A percentile compares a stretch with the other conserved stretches of the same genome.
Conservation (phyloP, 2,888 invertebrate species). For the Drosophila tanythrix region DNA sequence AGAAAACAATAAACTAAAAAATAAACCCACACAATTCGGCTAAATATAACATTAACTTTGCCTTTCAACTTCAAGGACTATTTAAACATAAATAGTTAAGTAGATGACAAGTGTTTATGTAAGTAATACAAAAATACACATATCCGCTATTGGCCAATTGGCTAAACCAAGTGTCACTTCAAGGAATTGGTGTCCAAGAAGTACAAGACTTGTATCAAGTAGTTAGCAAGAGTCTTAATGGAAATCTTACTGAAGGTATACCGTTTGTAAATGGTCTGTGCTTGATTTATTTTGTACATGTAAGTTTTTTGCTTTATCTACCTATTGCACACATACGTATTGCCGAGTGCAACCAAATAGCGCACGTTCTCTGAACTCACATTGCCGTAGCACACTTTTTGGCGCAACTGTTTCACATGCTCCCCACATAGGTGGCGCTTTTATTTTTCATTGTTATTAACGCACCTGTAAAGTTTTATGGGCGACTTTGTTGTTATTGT, state of each 20-base stretch:
- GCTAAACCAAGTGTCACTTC: background rate
- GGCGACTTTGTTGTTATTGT: constrained; percentile 9
- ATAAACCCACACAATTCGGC: background rate
- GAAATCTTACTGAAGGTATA: background rate
- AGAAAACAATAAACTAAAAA: constrained; percentile 1
- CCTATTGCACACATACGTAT: background rate
- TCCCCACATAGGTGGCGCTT: constrained; percentile 45
- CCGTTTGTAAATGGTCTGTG: background rate
- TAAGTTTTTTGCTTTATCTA: background rate
- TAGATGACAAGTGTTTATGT: background rate
- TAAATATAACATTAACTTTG: background rate
- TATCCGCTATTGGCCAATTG: background rate
- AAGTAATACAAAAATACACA: background rate
- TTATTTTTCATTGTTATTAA: constrained; percentile 53
- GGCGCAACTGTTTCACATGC: constrained; percentile 31
- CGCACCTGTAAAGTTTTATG: constrained; percentile 55
- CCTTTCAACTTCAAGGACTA: background rate
- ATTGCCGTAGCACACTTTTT: constrained; percentile 61
- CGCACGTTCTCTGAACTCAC: constrained; percentile 14
- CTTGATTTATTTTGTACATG: background rate
- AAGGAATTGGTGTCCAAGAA: background rate
- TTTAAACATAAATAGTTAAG: background rate
- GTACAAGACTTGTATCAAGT: background rate
- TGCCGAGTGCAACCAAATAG: constrained; percentile 30
- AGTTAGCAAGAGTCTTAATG: background rate